Percentiles rank a stretch among this genome's conserved stretches.
Evolutionary conservation across 2,113 vertebrate species (phyloP).

Genomic region (Baryphthengus martii): DNA sequence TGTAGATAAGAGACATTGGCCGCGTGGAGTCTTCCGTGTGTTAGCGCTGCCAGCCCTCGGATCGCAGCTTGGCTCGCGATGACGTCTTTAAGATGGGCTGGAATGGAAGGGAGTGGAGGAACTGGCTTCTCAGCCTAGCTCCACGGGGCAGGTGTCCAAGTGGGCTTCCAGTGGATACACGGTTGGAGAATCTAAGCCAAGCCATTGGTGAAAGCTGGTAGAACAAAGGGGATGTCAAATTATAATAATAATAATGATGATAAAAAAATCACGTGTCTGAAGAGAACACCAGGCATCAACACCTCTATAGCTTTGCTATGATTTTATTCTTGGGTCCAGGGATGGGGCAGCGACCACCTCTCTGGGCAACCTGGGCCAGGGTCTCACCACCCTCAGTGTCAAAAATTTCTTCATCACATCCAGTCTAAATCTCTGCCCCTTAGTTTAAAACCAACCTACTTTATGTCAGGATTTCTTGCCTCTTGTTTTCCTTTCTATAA

Average conservation of each 20-base stretch:
- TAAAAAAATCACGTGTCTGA: neutral
- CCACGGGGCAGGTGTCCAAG: neutral
- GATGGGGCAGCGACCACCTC: neutral
- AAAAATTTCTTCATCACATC: neutral
- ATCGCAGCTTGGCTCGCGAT: neutral
- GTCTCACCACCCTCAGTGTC: neutral
- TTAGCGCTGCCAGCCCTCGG: neutral
- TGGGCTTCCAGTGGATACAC: neutral
- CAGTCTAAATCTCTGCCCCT: neutral
- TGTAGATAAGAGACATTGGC: fast-evolving
- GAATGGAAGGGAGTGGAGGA: neutral
- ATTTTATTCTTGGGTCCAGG: neutral
- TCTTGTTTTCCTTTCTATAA: neutral
- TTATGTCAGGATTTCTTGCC: neutral
- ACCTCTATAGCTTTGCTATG: neutral
- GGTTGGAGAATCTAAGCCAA: neutral
- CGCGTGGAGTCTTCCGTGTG: neutral
- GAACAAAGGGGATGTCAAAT: neutral
- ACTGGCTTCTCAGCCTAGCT: neutral
- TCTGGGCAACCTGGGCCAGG: neutral
- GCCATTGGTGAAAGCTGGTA: neutral
- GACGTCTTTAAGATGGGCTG: neutral
- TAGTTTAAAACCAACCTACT: neutral
- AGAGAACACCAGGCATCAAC: neutral
- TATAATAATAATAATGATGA: neutral